Evolutionary conservation across 2,797 vertebrate species (phyloP).

Genomic region (Nannoperca obscura): DNA sequence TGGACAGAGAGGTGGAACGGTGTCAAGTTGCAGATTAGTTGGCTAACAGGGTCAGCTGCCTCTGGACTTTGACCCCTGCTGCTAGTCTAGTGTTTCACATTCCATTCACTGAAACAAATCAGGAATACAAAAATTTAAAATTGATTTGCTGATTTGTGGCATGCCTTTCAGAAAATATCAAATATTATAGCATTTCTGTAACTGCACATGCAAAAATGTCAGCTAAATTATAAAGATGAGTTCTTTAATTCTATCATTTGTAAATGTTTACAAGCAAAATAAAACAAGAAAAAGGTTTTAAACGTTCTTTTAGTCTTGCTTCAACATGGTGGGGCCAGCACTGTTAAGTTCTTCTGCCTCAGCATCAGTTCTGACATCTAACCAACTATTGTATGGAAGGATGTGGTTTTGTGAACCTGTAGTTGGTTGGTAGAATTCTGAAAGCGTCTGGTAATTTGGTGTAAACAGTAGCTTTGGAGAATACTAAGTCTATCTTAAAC

Average conservation of each 20-base stretch:
- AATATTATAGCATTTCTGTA: not conserved
- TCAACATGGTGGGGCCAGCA: not conserved
- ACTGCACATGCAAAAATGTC: not conserved
- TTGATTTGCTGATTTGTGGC: not conserved
- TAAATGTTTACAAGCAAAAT: not conserved
- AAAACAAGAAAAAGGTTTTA: not conserved
- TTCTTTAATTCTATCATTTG: not conserved
- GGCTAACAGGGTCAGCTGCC: not conserved
- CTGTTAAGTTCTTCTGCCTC: not conserved
- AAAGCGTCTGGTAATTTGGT: not conserved
- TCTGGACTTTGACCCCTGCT: slow-evolving; percentile 28
- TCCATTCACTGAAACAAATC: not conserved
- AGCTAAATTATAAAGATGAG: not conserved
- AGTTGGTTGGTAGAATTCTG: not conserved
- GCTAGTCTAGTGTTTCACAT: slow-evolving; percentile 4
- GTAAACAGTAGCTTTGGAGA: not conserved
- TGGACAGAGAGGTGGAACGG: slow-evolving; percentile 18
- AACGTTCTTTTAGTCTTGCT: not conserved
- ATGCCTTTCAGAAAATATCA: not conserved
- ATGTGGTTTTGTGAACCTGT: not conserved
- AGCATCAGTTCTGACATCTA: no score
- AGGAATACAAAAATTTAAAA: not conserved
- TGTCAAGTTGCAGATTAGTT: slow-evolving; percentile 37
- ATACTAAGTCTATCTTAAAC: not conserved
- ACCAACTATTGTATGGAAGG: no score